Percentiles rank a stretch among this genome's conserved stretches.
These are phyloP conservation scores for Zelostemma sp. DNA, from an alignment of 1,140 invertebrate species.

Conservation along the genomic window DNA sequence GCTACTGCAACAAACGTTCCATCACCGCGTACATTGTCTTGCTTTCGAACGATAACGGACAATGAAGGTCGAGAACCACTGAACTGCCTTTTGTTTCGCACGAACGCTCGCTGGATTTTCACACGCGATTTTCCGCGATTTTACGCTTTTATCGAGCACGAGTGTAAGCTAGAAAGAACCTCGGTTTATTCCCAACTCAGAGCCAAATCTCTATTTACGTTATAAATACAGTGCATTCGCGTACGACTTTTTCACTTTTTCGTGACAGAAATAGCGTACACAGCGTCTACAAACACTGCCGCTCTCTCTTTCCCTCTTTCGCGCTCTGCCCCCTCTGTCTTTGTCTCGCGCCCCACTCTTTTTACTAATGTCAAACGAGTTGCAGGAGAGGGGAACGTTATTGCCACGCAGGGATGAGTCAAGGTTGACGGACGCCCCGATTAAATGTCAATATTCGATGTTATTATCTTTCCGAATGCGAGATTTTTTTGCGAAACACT, in stretches of 20 bases:
- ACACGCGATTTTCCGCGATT: not conserved
- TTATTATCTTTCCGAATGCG: too few relatives aligned
- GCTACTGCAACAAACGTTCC: slow-evolving; percentile 66
- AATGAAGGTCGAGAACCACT: slow-evolving; percentile 4
- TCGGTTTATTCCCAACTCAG: not conserved
- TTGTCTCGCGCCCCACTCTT: too few relatives aligned
- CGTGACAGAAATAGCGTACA: slow-evolving; percentile 51
- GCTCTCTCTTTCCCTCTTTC: slow-evolving; percentile 10
- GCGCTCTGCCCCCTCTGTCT: not conserved
- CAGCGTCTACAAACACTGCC: slow-evolving; percentile 22
- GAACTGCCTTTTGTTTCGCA: not conserved
- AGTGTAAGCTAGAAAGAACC: not conserved
- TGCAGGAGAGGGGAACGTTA: not conserved
- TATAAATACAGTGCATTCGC: slow-evolving; percentile 11
- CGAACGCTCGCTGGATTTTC: not conserved
- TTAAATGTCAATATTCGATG: too few relatives aligned
- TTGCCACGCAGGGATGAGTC: not conserved
- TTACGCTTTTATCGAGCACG: not conserved
- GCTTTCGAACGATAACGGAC: slow-evolving; percentile 6
- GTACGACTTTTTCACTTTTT: slow-evolving; percentile 29
- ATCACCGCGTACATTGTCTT: slow-evolving; percentile 64
- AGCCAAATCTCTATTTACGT: slow-evolving; percentile 7
- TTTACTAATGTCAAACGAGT: not conserved
- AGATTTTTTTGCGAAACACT: too few relatives aligned
- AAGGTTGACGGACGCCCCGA: too few relatives aligned